Evolutionary conservation across 64 coral and sea anemone genomes (phyloP).

Genomic region (Anthopleura sola): DNA sequence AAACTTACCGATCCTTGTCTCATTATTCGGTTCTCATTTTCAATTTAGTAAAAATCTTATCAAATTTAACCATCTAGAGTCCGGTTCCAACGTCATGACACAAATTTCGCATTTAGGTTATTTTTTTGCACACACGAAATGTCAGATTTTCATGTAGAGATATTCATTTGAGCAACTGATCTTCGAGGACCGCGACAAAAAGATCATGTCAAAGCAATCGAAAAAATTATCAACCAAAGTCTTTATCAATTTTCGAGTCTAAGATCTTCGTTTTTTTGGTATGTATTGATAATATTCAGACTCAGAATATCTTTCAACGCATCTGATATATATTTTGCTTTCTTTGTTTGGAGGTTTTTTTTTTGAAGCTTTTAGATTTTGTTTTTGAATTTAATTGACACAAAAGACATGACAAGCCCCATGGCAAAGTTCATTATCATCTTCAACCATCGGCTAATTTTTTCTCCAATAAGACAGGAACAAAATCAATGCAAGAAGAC

Average conservation of each 20-base stretch:
- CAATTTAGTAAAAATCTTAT: background rate
- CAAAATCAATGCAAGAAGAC: background rate
- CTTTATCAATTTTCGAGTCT: background rate
- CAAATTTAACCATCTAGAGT: background rate
- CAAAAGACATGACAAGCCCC: background rate
- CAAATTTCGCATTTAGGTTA: background rate
- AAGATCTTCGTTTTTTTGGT: too few relatives aligned
- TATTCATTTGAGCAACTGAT: background rate
- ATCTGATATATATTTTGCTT: background rate
- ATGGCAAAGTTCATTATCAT: background rate
- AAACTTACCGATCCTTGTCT: background rate
- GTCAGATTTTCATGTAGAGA: background rate
- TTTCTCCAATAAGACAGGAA: conserved; percentile 5
- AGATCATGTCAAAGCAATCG: too few relatives aligned
- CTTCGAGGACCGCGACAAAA: too few relatives aligned
- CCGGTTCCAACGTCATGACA: background rate
- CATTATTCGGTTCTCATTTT: background rate
- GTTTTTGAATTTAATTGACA: conserved; percentile 4
- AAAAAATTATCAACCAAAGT: background rate
- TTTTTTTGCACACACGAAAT: background rate
- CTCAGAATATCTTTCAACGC: background rate
- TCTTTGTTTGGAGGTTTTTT: background rate
- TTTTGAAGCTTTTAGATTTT: background rate
- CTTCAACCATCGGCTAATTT: background rate
- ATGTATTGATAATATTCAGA: background rate